Evolutionary conservation across 2,888 invertebrate genomes (phyloP), one percentile per base, ranked within the genome.

Genomic region (Spatulosminthurus flaviceps): DNA sequence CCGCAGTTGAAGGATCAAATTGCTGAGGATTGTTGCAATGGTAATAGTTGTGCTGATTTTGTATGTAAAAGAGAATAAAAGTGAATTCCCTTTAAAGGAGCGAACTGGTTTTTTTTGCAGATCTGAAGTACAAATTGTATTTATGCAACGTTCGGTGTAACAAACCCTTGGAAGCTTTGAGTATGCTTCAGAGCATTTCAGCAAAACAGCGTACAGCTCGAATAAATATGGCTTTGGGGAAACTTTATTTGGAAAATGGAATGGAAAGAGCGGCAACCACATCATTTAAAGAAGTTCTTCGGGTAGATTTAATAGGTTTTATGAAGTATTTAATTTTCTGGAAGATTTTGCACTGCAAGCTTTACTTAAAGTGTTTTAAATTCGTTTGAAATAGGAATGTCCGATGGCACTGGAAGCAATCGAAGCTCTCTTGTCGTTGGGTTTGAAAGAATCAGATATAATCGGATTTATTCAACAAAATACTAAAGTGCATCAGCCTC

Each of bases 351-450:
- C n/a, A 13, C 5, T 71, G 34, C 9, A 34, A 21, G n/a, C 22
- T 7, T 13, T 11, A 34, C 24, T 70, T 34, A 70, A 29, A 11
- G 5, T 22, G 24, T 51, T 51, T 19, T n/a, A 16, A 51, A 51
- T 76, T 83, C n/a, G n/a, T n/a, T 70, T 77, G 61, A 19, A 13
- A 83, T 84, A 90, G 88, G 92, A 92, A 85, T 92, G 92, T 86
- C 94, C 94, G 0, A 88, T 94, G 86, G 92, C 94, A 0, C 86
- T 95, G 79, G 93, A 93, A 85, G 93, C 94, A 7, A 92, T 93
- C 1, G 92, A 92, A 87, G 92, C 92, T 79, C 88, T 95, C 26
- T 87, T 95, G 73, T 90, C 91, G 81, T 87, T 95, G 69, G 93
- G 93, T 0, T 90, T 92, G 21, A 91, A 92, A 87, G 93, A 93